A percentile compares a stretch with the other conserved stretches of the same genome.
These are phyloP conservation scores for Tetragonula carbonaria DNA, from an alignment of 2,888 invertebrate genomes.

Conservation along the genomic window DNA sequence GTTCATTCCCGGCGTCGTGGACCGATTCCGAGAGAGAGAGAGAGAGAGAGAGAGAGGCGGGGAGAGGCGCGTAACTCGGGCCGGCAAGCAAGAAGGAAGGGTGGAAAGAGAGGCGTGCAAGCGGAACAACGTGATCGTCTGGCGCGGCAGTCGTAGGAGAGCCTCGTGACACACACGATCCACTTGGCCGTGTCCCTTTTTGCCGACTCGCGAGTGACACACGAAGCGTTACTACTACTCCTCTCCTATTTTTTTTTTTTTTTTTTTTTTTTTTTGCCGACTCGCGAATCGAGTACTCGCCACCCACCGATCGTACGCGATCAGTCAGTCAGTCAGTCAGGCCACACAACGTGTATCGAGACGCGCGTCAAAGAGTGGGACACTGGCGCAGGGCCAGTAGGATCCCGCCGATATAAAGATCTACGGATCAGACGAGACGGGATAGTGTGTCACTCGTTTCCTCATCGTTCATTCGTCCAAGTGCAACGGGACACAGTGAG, in stretches of 20 bases:
- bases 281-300: neutral
- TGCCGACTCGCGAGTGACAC: constrained; percentile 29
- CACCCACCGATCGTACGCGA: no score
- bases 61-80: constrained; percentile 27
- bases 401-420: constrained; percentile 71
- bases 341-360: no score
- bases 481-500: constrained; percentile 72
- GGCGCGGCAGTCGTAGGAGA: constrained; percentile 62
- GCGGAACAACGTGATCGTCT: constrained; percentile 59
- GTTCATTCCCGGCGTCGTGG: neutral
- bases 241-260: no score
- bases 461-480: constrained; percentile 71
- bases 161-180: constrained; percentile 65
- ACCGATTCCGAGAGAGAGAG: constrained; percentile 4
- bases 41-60: constrained; percentile 2
- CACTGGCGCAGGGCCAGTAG: constrained; percentile 72
- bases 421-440: constrained; percentile 61
- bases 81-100: constrained; percentile 55
- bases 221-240: neutral
- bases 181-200: constrained; percentile 19
- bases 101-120: constrained; percentile 58
- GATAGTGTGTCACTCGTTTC: constrained; percentile 63
- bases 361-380: constrained; percentile 53
- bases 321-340: no score
- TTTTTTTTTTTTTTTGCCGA: neutral